A percentile compares a stretch with the other conserved stretches of the same genome.
phyloP scores from a whole-genome alignment of 2,113 vertebrate species.

The Leptodactylus fuscus region DNA sequence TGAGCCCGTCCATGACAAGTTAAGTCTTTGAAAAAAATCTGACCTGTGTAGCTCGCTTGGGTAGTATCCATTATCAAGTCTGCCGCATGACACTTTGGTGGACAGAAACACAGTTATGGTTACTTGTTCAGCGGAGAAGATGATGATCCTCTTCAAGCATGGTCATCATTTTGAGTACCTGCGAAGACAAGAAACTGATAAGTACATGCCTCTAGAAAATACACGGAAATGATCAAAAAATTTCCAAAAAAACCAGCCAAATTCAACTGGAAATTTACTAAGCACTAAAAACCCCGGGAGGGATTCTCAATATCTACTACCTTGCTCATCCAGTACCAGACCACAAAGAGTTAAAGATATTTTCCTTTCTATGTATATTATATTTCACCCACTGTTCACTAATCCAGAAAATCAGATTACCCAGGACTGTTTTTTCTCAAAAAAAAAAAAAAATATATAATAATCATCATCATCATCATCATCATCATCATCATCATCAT shows the following conservation, averaged over 20 bases:
- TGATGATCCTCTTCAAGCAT: constrained; percentile 77
- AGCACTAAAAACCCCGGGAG: neutral
- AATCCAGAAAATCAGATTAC: too few species aligned
- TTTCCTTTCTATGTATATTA: too few species aligned
- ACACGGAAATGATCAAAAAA: too few species aligned
- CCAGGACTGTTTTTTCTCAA: too few species aligned
- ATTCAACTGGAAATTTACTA: neutral
- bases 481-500: too few species aligned
- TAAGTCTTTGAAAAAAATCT: constrained; percentile 58
- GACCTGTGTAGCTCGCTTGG: constrained; percentile 62
- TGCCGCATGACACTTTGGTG: constrained; percentile 69
- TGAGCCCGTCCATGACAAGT: constrained; percentile 55
- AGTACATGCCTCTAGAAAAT: neutral
- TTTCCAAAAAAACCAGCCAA: too few species aligned
- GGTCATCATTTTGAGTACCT: constrained; percentile 73
- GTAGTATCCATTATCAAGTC: constrained; percentile 71
- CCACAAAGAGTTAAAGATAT: too few species aligned
- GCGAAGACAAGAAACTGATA: constrained; percentile 66
- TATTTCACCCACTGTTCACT: too few species aligned
- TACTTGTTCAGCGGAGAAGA: constrained; percentile 68
- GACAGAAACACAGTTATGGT: constrained; percentile 68
- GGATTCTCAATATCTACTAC: neutral
- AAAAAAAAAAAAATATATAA: too few species aligned
- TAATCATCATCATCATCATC: too few species aligned
- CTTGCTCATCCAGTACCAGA: too few species aligned